Percentiles rank a stretch among this genome's conserved stretches.
phyloP scores from a whole-genome alignment of 2,797 vertebrate genomes.

The Eidolon dupreanum region DNA sequence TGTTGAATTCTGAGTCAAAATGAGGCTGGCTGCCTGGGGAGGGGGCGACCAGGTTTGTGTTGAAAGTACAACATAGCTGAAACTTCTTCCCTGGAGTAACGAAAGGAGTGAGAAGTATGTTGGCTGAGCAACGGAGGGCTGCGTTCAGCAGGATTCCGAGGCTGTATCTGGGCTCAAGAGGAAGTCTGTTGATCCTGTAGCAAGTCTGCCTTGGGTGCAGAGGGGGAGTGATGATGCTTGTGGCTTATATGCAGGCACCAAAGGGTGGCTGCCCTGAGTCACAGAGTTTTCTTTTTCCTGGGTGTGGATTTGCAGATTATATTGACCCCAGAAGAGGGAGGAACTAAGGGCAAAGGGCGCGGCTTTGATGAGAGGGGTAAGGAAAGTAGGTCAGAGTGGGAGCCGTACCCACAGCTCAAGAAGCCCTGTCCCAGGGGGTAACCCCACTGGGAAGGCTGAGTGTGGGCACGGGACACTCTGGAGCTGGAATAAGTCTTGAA shows the following conservation, averaged over 20 bases:
- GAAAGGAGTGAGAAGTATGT: neutral
- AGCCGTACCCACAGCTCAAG: neutral
- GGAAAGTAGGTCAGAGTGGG: neutral
- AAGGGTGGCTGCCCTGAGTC: neutral
- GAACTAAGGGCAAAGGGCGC: neutral
- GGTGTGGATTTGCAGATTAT: neutral
- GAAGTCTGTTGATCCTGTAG: neutral
- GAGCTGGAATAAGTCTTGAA: neutral
- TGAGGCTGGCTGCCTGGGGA: neutral
- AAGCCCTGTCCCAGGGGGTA: neutral
- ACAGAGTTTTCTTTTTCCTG: no score
- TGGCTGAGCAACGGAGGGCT: neutral
- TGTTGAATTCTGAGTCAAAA: conserved; percentile 22
- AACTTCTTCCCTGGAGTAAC: neutral
- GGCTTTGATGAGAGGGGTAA: neutral
- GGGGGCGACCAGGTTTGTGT: neutral
- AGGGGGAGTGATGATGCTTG: fast-evolving
- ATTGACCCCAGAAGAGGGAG: neutral
- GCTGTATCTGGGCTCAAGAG: neutral
- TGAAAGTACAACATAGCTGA: neutral
- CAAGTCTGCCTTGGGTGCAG: neutral
- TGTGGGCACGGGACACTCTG: neutral
- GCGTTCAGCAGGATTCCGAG: neutral
- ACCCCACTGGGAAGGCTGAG: neutral
- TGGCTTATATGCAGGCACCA: no score